Evolutionary conservation across 2,113 vertebrate genomes (phyloP), one percentile per base, ranked within the genome.

Genomic region (Columbina picui): DNA sequence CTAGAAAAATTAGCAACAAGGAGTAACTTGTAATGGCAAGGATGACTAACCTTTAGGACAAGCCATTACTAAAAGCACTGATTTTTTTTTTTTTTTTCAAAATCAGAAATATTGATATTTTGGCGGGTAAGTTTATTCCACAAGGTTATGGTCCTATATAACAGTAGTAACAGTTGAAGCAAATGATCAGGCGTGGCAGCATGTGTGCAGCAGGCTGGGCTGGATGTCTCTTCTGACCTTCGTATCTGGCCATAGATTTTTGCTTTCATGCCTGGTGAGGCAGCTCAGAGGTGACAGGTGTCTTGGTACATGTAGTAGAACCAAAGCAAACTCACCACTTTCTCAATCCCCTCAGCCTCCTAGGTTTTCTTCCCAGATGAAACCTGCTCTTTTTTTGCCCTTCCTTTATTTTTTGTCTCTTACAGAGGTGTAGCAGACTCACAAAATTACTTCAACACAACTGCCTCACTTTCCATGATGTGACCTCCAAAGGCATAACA

Each of bases 1-100:
- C 30, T 61, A 91, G 65, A 91, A 43, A 73, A 94, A 89, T 94
- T 79, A 79, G 87, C 89, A 95, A 92, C 61, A 89, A 77, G 60
- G 64, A 93, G 53, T 60, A 91, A 89, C 91, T 93, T 93, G 65
- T 87, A 82, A 89, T 49, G 76, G 41, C 57, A 91, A 91, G 65
- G 49, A 84, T 94, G 69, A 91, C 92, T 93, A 95, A 90, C 63
- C 32, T 84, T 83, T 68, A 81, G 65, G 39, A 87, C 43, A 82
- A 93, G 49, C 7, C 14, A 65, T 91, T 91, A 78, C 53, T 87
- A 53, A 81, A 94, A 82, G 43, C 15, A 78, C 12, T 41, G 13
- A 19, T 53, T 81, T 49, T 11, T 15, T 84, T 60, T 64, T 78
- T 76, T 16, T 55, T 6, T n/a, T 83, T 81, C 39, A 71, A 56